These are phyloP conservation scores for Pelvicachromis taeniatus DNA, from an alignment of 2,113 vertebrate genomes.

Conservation along the genomic window DNA sequence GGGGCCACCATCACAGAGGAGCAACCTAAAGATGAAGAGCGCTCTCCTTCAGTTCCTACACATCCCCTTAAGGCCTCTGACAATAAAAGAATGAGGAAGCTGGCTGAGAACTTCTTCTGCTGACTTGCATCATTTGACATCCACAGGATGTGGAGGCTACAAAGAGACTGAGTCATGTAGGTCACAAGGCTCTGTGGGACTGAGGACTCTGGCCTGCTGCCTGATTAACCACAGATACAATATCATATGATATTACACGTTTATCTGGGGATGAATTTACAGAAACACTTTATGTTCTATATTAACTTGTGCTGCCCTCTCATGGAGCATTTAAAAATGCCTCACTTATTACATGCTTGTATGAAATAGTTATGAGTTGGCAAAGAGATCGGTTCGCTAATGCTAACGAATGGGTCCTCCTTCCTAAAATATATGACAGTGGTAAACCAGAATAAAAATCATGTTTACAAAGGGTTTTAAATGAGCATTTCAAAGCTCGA, in stretches of 20 bases:
- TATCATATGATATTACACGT: fast-evolving
- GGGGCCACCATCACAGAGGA: background rate
- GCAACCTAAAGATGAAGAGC: fast-evolving
- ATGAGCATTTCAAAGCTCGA: fast-evolving
- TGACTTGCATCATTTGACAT: slow-evolving; percentile 18
- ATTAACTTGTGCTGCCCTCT: fast-evolving
- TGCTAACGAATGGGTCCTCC: background rate
- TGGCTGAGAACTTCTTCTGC: slow-evolving; percentile 61
- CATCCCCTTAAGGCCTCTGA: background rate
- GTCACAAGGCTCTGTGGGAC: fast-evolving
- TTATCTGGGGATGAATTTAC: fast-evolving
- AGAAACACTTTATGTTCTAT: fast-evolving
- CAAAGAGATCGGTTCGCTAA: fast-evolving
- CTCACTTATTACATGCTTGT: background rate
- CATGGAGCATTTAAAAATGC: background rate
- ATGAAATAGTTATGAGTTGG: fast-evolving
- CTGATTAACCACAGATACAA: background rate
- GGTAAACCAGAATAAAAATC: background rate
- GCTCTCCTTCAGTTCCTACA: fast-evolving
- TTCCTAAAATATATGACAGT: fast-evolving
- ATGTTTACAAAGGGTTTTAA: fast-evolving
- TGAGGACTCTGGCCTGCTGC: background rate
- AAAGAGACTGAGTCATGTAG: background rate
- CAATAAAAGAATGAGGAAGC: slow-evolving; percentile 57
- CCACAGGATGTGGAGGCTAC: fast-evolving